These are phyloP conservation scores for Dysidea cf. avara DNA, from an alignment of 37 sponge, comb jelly and placozoan species.

Conservation along the genomic window DNA sequence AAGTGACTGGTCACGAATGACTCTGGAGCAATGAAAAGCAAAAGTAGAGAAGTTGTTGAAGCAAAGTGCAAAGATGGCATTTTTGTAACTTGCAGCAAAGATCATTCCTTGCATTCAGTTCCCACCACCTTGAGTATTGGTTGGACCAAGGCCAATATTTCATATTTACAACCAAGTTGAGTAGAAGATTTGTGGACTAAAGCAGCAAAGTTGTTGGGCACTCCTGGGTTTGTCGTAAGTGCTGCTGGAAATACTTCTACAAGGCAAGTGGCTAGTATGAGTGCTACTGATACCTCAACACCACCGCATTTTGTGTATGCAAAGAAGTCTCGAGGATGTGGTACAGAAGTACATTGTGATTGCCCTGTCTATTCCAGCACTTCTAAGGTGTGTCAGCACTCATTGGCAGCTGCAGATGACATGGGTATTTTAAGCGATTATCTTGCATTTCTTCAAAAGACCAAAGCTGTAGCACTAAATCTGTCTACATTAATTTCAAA, in stretches of 20 bases:
- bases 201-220: background rate
- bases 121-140: background rate
- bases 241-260: background rate
- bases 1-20: background rate
- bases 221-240: background rate
- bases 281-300: background rate
- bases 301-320: background rate
- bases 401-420: conserved; percentile 4
- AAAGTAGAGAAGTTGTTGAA: background rate
- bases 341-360: background rate
- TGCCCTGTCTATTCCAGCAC: conserved; percentile 3
- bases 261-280: background rate
- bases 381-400: conserved; percentile 7
- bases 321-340: background rate
- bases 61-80: background rate
- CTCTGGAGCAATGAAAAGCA: background rate
- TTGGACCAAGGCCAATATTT: background rate
- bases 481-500: background rate
- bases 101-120: background rate
- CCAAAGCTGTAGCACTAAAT: background rate
- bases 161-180: background rate
- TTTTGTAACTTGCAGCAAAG: too few species aligned
- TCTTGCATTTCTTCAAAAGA: background rate
- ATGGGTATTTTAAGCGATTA: conserved; percentile 7
- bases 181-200: background rate